Percentiles rank a stretch among this genome's conserved stretches.
These are phyloP conservation scores for Sarcophilus harrisii DNA, from an alignment of 2,797 vertebrate genomes.

Conservation along the genomic window DNA sequence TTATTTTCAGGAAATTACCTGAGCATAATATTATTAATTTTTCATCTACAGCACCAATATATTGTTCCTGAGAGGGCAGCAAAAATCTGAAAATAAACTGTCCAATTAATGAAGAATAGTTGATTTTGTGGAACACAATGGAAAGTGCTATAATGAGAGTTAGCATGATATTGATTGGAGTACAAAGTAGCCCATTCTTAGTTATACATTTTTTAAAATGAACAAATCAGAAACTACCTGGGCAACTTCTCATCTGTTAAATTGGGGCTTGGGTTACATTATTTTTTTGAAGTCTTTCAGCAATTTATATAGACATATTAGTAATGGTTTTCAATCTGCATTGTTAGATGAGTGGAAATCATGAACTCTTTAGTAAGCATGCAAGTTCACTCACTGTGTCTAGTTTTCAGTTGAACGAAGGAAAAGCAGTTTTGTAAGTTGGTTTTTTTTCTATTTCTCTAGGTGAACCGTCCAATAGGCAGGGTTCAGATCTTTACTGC, in stretches of 20 bases:
- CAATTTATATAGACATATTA: too few relatives aligned
- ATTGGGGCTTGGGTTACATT: neutral
- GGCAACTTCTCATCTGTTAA: neutral
- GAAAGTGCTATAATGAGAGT: neutral
- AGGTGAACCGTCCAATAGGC: slow-evolving; percentile 96
- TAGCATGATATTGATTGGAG: neutral
- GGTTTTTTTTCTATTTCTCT: slow-evolving; percentile 19
- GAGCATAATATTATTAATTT: neutral
- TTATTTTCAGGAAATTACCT: neutral
- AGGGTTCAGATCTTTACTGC: slow-evolving; percentile 98
- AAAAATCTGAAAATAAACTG: neutral
- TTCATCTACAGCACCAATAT: neutral
- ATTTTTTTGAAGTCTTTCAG: too few relatives aligned
- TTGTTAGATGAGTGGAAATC: too few relatives aligned
- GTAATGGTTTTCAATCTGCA: too few relatives aligned
- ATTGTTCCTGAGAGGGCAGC: neutral
- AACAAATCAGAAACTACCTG: neutral
- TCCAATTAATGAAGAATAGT: neutral
- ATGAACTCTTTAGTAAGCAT: too few relatives aligned
- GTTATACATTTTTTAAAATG: neutral
- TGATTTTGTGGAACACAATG: neutral
- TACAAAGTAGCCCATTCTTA: neutral
- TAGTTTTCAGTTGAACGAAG: too few relatives aligned
- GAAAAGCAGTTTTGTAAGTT: neutral
- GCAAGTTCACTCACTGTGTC: too few relatives aligned